These are phyloP conservation scores for Polydesmus complanatus DNA, from an alignment of 2,888 invertebrate genomes.

Conservation along the genomic window DNA sequence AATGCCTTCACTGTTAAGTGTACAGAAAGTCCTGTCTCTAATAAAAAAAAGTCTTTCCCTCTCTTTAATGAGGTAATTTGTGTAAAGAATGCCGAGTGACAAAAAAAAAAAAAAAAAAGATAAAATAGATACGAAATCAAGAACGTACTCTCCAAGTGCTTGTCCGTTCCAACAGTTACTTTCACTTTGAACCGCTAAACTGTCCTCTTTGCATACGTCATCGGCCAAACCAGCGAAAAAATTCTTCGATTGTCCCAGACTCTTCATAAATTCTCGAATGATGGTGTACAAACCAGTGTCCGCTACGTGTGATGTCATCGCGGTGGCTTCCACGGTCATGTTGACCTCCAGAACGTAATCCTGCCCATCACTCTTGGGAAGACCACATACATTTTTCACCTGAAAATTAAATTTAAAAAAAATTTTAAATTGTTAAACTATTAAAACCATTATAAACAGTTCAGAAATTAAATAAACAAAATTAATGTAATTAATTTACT, in stretches of 20 bases:
- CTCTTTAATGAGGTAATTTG: too few species aligned
- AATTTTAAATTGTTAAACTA: too few species aligned
- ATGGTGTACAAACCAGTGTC: conserved; percentile 18
- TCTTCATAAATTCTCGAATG: conserved; percentile 21
- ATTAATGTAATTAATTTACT: too few species aligned
- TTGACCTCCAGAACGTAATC: conserved; percentile 23
- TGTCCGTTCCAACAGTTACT: conserved; percentile 72
- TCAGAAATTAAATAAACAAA: too few species aligned
- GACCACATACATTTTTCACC: conserved; percentile 21
- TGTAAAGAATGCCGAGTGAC: too few species aligned
- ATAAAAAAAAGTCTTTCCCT: too few species aligned
- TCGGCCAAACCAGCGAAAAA: conserved; percentile 72
- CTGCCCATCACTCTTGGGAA: conserved; percentile 18
- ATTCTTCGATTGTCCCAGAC: conserved; percentile 48
- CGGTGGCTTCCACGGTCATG: conserved; percentile 14
- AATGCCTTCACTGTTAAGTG: too few species aligned
- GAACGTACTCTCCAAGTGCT: conserved; percentile 56
- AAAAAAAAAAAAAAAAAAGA: too few species aligned
- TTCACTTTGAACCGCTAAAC: conserved; percentile 48
- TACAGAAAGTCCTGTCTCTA: too few species aligned
- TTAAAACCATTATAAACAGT: too few species aligned
- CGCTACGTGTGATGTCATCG: conserved; percentile 22
- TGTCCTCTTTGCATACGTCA: conserved; percentile 58
- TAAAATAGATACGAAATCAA: too few species aligned
- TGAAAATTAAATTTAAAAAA: conserved; percentile 13